Evolutionary conservation across 1,140 invertebrate species (phyloP).

Genomic region (Drosophila nigromelanica): DNA sequence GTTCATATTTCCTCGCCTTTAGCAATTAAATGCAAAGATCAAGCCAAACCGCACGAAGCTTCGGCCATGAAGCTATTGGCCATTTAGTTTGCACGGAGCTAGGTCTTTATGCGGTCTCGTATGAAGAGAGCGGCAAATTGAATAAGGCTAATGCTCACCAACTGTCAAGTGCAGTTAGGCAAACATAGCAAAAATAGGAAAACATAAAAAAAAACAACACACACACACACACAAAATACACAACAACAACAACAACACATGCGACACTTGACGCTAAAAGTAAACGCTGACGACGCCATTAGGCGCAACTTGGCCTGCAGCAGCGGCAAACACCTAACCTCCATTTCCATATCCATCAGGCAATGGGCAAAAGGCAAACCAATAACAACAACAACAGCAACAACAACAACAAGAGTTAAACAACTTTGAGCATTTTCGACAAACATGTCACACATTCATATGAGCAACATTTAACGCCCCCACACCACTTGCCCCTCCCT

Average conservation of each 20-base stretch:
- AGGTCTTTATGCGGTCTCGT: neutral
- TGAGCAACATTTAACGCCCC: conserved; percentile 48
- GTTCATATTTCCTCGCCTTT: conserved; percentile 34
- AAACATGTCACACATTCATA: conserved; percentile 79
- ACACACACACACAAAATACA: conserved; percentile 3
- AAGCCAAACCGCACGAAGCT: conserved; percentile 38
- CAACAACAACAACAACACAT: conserved; percentile 21
- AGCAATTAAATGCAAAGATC: conserved; percentile 72
- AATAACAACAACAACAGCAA: conserved; percentile 31
- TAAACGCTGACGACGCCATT: conserved; percentile 75
- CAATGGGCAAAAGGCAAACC: conserved; percentile 20
- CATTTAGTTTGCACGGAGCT: conserved; percentile 46
- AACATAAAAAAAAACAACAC: conserved; percentile 7
- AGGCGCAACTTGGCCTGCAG: conserved; percentile 69
- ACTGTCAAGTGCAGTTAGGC: conserved; percentile 81
- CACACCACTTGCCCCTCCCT: conserved; percentile 33
- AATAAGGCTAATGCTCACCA: conserved; percentile 77
- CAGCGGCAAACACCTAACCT: conserved; percentile 45
- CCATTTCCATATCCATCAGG: conserved; percentile 37
- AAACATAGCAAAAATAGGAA: conserved; percentile 57
- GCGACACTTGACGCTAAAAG: conserved; percentile 74
- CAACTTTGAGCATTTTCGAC: conserved; percentile 79
- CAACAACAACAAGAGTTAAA: conserved; percentile 49
- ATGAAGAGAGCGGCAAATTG: conserved; percentile 51
- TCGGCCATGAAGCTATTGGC: conserved; percentile 56